Base-by-base conservation (phyloP, 2,888 invertebrate genomes). In the Cryptus armator region DNA sequence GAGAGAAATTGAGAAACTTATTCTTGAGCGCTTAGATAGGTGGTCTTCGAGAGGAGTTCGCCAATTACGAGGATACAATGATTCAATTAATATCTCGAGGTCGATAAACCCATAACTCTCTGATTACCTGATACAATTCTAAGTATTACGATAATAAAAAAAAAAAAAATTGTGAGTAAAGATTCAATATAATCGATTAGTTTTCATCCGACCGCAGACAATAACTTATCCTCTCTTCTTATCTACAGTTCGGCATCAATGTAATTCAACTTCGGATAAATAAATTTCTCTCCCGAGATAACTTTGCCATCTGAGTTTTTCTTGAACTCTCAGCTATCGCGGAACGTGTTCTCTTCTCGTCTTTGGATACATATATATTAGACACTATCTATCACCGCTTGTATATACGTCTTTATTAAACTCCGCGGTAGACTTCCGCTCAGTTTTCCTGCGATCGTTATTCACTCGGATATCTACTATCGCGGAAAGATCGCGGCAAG, bases 351-450 rank as follows among this genome's bases (percentile, higher is more conserved):
- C 51, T 56, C 56, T 12, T 59, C 12, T 12, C 14, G 29, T 29
- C 19, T 44, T 14, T 14, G 19, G 37, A 67, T 19, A 48, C 24
- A 48, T 67, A 29, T 2, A 48, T 24, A 29, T 14, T 12, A 37
- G 51, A 9, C 19, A 32, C 19, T 53, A 51, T 70, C 29, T 53
- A 37, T 71, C 6, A 24, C 10, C 12, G 43, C 3, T 48, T 51
- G 7, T 66, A 66, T 64, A 71, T 44, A 29, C 44, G 53, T 72
- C 79, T 79, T 86, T 86, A 88, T 88, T 83, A 86, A 89, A 72
- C 66, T 9, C 70, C 76, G 70, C 32, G 10, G 68, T 74, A 24
- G 48, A 43, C 75, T 76, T 79, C 79, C 64, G 66, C 46, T 48
- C 48, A 59, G 56, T 84, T 80, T 71, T 67, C 59, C 68, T 9